These are phyloP conservation scores for Phymastichus coffea DNA, from an alignment of 1,140 invertebrate species.

Conservation along the genomic window DNA sequence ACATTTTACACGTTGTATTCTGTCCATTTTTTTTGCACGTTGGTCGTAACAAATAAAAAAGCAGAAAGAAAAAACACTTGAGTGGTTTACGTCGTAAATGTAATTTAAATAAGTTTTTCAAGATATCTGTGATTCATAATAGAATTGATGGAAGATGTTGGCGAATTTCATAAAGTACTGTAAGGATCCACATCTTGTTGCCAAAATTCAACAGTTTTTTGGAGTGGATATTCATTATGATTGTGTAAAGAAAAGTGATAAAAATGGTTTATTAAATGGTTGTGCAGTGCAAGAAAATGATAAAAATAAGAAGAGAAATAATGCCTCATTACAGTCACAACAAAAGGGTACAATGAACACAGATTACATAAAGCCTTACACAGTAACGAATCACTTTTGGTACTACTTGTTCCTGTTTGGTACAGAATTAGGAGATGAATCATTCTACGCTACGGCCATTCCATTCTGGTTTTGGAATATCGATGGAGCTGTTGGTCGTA, in stretches of 20 bases:
- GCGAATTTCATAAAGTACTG: slow-evolving; percentile 60
- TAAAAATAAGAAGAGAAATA: slow-evolving; percentile 13
- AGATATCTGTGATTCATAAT: neutral
- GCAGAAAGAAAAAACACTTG: no score
- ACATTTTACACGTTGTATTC: no score
- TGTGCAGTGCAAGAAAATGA: slow-evolving; percentile 7
- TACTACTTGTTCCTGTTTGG: slow-evolving; percentile 84
- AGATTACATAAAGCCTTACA: slow-evolving; percentile 44
- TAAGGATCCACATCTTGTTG: slow-evolving; percentile 68
- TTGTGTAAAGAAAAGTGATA: slow-evolving; percentile 3
- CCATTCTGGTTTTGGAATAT: slow-evolving; percentile 93
- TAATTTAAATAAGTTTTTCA: no score
- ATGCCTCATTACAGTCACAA: neutral
- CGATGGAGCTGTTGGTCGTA: slow-evolving; percentile 76
- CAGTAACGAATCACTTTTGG: slow-evolving; percentile 78
- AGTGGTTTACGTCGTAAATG: no score
- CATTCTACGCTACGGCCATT: slow-evolving; percentile 85
- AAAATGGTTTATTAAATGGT: slow-evolving; percentile 10
- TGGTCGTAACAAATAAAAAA: no score
- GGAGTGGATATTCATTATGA: slow-evolving; percentile 60
- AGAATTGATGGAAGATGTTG: slow-evolving; percentile 38
- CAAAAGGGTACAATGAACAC: slow-evolving; percentile 8
- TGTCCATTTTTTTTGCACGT: no score
- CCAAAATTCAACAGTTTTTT: slow-evolving; percentile 72
- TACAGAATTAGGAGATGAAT: slow-evolving; percentile 83